Evolutionary conservation across 2,797 vertebrate genomes (phyloP), one percentile per base, ranked within the genome.

Genomic region (Toxotes lorentzi): DNA sequence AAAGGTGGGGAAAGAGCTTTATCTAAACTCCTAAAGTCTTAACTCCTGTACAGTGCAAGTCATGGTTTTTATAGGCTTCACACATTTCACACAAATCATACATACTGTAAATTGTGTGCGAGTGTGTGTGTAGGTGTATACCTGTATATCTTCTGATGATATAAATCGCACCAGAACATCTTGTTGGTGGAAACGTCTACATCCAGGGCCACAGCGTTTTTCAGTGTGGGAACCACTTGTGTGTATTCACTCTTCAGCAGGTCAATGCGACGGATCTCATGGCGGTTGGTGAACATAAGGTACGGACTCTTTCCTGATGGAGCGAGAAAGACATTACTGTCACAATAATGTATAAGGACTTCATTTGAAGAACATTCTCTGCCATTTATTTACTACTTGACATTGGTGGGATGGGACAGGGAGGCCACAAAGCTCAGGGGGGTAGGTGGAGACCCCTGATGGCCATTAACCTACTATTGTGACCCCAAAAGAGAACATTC

Each of bases 161-260:
- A 99, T 21, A 99, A 94, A 91, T 99, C 98, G 91, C 97, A 99
- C 98, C 98, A 99, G 78, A 97, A 99, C 93, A 99, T 98, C 86
- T 95, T 98, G 89, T 97, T 98, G 77, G 96, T 96, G 86, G 96
- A 96, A 65, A 99, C 98, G 27, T 99, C 97, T 3, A 99, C 97
- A 0, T 99, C 98, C 77, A 99, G 93, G 0, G 98, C 97, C 89
- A 99, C 98, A 0, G 98, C 98, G 0, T 99, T 99, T 94, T 99
- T 99, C 90, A 99, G 93, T 69, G 97, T 97, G 72, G 97, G 96
- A 19, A 98, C 97, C 89, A 99, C 96, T 59, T 97, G 98, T 0
- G 95, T 94, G 83, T 99, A 98, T 84, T 98, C 97, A 41, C 95
- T 96, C 92, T 96, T 98, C 79, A 97, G 95, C 89, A 98, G 93